Evolutionary conservation across 2,888 invertebrate species (phyloP).

Genomic region (Drosophila setosimentum): DNA sequence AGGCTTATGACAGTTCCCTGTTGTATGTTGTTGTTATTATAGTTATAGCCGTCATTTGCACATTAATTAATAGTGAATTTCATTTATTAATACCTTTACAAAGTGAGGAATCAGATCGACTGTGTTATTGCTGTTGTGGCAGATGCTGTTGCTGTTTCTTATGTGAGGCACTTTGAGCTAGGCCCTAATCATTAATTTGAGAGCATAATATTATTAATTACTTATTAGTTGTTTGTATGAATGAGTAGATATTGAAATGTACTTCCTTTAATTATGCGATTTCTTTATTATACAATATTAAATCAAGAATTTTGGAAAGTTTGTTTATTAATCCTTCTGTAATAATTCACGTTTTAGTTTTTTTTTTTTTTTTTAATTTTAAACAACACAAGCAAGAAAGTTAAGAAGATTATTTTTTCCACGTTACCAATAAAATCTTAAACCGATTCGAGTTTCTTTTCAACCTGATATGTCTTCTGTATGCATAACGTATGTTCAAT

Average conservation of each 20-base stretch:
- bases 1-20: slow-evolving; percentile 33
- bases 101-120: slow-evolving; percentile 55
- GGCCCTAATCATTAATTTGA: slow-evolving; percentile 49
- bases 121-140: not conserved
- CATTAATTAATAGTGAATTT: slow-evolving; percentile 72
- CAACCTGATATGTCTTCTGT: not conserved
- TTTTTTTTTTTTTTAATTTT: not conserved
- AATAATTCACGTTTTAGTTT: too few relatives aligned
- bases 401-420: not conserved
- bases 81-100: slow-evolving; percentile 63
- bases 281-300: not conserved
- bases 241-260: not conserved
- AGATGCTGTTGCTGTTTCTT: not conserved
- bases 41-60: slow-evolving; percentile 62
- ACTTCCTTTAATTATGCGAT: not conserved
- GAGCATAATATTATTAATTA: slow-evolving; percentile 56
- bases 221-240: slow-evolving; percentile 3
- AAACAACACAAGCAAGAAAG: not conserved
- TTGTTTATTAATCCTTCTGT: too few relatives aligned
- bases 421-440: not conserved
- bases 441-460: not conserved
- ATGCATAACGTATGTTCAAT: not conserved
- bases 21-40: slow-evolving; percentile 32
- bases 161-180: slow-evolving; percentile 18
- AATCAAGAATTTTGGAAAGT: not conserved